Evolutionary conservation across 1,140 invertebrate genomes (phyloP), one percentile per base, ranked within the genome.

Genomic region (Drosophila guanche): DNA sequence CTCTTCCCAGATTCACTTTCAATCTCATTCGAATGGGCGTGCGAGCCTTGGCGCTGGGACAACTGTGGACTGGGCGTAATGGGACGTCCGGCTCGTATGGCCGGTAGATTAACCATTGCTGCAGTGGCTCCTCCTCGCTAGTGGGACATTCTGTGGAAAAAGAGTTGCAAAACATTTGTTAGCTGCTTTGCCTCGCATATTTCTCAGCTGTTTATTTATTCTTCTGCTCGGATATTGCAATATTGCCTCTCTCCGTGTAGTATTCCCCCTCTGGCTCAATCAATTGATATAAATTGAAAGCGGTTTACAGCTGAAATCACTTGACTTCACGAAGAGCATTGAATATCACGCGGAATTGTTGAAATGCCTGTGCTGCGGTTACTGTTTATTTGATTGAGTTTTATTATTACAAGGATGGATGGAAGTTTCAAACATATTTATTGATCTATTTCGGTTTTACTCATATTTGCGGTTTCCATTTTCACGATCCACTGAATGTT

Each of bases 281-380:
- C 73, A 86, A 85, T 85, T 85, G 65, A 85, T 70, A 65, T 77
- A 71, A 85, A 85, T 85, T 85, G 77, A 81, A 86, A 51, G 52
- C 81, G 57, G 51, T 70, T 59, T 68, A 66, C 59, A 76, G 76
- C 67, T 76, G 53, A 85, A 84, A 69, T 80, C 81, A 76, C 62
- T 76, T 71, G 59, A 58, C 69, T 50, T 41, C 40, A 47, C 40
- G 59, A 33, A 52, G 53, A 51, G 67, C 61, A 86, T 81, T 80
- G 68, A 74, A 73, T 86, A 56, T 81, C 80, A 48, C 48, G 51
- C 51, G 59, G 20, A 79, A 77, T 85, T 77, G 54, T 63, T 74
- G 22, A 69, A 80, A 80, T 81, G 46, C 47, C 59, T 6, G 25
- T 6, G 25, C 25, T 76, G 61, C 48, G 80, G 76, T 65, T 84